These are phyloP conservation scores for Spilogale gracilis DNA, from an alignment of 2,113 vertebrate genomes.

Conservation along the genomic window DNA sequence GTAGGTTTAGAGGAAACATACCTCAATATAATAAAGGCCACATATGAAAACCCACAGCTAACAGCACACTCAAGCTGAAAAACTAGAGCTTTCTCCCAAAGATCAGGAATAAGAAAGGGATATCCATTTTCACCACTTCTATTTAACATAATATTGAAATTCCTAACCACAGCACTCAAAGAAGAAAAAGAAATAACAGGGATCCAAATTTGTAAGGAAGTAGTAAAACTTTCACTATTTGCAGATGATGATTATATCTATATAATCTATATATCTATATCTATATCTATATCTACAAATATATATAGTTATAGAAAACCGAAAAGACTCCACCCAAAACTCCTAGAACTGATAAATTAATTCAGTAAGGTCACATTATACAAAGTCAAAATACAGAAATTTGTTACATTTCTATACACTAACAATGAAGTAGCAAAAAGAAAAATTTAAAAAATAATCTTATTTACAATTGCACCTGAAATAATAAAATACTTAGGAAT, in stretches of 20 bases:
- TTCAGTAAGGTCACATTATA: background rate
- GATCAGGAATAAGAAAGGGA: background rate
- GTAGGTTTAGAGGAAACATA: background rate
- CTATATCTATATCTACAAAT: no score
- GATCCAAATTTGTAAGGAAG: no score
- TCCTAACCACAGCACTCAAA: background rate
- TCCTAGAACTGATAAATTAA: background rate
- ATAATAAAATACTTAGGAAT: background rate
- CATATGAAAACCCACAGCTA: background rate
- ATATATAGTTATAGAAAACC: background rate
- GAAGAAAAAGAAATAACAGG: no score
- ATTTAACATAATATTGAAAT: background rate
- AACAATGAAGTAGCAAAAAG: background rate
- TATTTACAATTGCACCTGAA: background rate
- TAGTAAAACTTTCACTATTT: no score
- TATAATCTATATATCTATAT: no score
- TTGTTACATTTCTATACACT: background rate
- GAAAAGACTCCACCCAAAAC: background rate
- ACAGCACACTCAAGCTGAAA: background rate
- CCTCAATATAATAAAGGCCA: background rate
- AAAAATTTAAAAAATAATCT: background rate
- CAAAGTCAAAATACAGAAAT: background rate
- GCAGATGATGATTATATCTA: no score
- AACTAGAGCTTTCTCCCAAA: background rate
- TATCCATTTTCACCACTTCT: background rate